Evolutionary conservation across 92 coral and sea anemone genomes (phyloP).

Genomic region (Paragorgia papillata): DNA sequence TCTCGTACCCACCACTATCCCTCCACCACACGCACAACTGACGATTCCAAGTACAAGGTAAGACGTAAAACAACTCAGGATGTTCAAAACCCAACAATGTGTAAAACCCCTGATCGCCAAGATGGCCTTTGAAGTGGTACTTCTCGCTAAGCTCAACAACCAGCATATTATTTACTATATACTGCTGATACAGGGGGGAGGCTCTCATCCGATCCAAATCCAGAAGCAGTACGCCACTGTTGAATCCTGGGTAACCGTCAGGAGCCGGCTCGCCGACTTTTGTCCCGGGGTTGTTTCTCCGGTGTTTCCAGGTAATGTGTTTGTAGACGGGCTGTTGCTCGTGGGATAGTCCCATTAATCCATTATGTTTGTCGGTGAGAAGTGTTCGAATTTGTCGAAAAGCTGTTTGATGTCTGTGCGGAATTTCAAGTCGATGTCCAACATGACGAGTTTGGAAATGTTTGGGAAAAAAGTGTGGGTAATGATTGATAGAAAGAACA

Average conservation of each 20-base stretch:
- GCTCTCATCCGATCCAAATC: conserved; percentile 69
- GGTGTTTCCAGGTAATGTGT: conserved; percentile 65
- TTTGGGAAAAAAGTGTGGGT: conserved; percentile 67
- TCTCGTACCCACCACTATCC: too few species aligned
- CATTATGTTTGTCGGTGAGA: conserved; percentile 59
- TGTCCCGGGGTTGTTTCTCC: conserved; percentile 63
- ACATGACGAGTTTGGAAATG: conserved; percentile 56
- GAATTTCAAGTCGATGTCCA: conserved; percentile 86
- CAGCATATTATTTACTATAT: background rate
- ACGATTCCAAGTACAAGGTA: too few species aligned
- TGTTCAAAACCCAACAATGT: too few species aligned
- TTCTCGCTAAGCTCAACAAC: conserved; percentile 6
- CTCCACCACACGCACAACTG: too few species aligned
- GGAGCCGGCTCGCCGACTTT: conserved; percentile 83
- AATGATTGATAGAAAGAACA: conserved; percentile 82
- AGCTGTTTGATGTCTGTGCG: conserved; percentile 75
- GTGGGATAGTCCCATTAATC: conserved; percentile 78
- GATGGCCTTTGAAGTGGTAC: too few species aligned
- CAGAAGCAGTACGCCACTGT: conserved; percentile 80
- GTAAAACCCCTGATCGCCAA: too few species aligned
- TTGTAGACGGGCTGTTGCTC: conserved; percentile 88
- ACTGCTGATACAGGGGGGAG: conserved; percentile 58
- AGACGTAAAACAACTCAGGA: too few species aligned
- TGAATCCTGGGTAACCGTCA: conserved; percentile 80
- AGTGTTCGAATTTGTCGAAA: conserved; percentile 71